A percentile compares a stretch with the other conserved stretches of the same genome.
phyloP scores from a whole-genome alignment of 2,113 vertebrate species.

The Poeciliopsis turrubarensis region DNA sequence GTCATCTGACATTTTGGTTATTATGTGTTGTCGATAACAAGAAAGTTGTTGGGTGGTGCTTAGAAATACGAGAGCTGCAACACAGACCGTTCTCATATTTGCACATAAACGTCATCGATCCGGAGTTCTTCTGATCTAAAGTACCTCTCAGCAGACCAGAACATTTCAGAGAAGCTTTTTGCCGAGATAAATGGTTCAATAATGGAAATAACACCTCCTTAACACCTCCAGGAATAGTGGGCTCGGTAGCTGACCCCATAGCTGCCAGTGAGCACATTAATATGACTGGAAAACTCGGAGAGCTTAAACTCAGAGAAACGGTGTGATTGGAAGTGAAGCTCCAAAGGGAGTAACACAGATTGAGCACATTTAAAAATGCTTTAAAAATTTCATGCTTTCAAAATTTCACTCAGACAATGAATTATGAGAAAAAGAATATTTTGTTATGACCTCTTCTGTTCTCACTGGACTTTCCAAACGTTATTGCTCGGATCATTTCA shows the following conservation, averaged over 20 bases:
- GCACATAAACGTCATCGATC: background rate
- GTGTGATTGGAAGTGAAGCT: background rate
- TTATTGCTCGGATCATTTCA: background rate
- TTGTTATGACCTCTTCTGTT: background rate
- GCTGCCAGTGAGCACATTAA: background rate
- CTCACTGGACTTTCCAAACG: background rate
- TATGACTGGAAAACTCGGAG: background rate
- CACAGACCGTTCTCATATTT: background rate
- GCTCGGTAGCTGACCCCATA: background rate
- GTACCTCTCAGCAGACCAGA: background rate
- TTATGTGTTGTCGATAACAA: background rate
- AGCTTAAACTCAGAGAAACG: background rate
- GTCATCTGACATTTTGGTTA: background rate
- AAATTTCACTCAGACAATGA: background rate
- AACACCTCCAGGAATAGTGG: background rate
- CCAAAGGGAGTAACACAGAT: too few species aligned
- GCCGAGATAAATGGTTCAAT: background rate
- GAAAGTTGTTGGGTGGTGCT: background rate
- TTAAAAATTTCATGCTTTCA: background rate
- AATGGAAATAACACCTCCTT: background rate
- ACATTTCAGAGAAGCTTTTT: background rate
- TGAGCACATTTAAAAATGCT: background rate
- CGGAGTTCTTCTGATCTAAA: background rate
- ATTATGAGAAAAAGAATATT: background rate
- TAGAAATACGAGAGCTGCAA: background rate